Evolutionary conservation across 1,140 invertebrate species (phyloP).

Genomic region (Gryon sp.): DNA sequence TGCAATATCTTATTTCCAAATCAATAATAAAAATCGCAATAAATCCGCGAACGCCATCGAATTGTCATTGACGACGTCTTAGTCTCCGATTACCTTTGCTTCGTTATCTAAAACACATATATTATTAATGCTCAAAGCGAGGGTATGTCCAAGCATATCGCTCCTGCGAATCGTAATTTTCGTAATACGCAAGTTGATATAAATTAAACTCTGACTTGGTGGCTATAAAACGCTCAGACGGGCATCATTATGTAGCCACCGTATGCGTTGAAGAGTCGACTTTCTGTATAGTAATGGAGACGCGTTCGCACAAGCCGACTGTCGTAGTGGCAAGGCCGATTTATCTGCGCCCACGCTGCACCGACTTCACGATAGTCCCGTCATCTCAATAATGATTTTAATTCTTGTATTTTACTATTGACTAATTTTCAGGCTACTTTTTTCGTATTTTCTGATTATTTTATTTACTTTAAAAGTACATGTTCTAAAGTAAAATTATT

Average conservation of each 20-base stretch:
- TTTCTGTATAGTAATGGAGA: conserved; percentile 72
- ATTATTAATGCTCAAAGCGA: conserved; percentile 52
- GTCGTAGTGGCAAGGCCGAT: conserved; percentile 73
- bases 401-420: no score
- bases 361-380: no score
- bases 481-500: no score
- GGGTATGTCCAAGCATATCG: conserved; percentile 36
- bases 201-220: conserved; percentile 53
- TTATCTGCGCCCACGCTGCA: conserved; percentile 74
- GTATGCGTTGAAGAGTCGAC: conserved; percentile 52
- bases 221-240: conserved; percentile 59
- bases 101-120: conserved; percentile 39
- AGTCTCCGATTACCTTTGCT: conserved; percentile 34
- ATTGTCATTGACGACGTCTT: conserved; percentile 35
- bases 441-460: no score
- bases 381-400: no score
- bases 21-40: conserved; percentile 39
- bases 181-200: conserved; percentile 44
- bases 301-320: conserved; percentile 73
- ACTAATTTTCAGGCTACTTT: no score
- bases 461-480: no score
- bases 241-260: conserved; percentile 65
- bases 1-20: conserved; percentile 20
- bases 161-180: conserved; percentile 58
- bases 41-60: conserved; percentile 29